A percentile compares a stretch with the other conserved stretches of the same genome.
phyloP scores from a whole-genome alignment of 2,797 vertebrate species.

The Anguilla megastoma region DNA sequence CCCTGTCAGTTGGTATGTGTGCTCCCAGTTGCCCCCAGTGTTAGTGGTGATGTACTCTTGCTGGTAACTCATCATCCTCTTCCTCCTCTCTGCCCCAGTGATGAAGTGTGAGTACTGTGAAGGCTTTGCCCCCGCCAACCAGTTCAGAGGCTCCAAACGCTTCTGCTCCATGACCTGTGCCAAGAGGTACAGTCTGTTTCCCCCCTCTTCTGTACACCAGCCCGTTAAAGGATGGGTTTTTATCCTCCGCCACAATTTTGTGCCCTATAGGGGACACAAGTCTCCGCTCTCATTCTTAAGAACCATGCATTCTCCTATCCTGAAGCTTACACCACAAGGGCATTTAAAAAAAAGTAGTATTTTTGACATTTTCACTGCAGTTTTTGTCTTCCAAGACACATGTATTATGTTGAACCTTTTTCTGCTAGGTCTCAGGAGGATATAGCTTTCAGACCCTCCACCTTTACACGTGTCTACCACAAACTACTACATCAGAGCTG shows the following conservation, averaged over 20 bases:
- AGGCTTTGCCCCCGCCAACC: constrained; percentile 87
- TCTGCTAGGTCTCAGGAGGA: neutral
- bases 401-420: no score
- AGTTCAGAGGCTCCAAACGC: constrained; percentile 93
- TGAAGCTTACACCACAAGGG: neutral
- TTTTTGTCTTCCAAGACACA: neutral
- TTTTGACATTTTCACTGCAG: neutral
- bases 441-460: neutral
- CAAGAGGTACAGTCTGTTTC: constrained; percentile 81
- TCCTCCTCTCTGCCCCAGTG: constrained; percentile 58
- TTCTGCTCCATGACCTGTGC: constrained; percentile 97
- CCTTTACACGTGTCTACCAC: neutral
- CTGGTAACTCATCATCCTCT: neutral
- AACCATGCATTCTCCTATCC: neutral
- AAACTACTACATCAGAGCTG: neutral
- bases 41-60: neutral
- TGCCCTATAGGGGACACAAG: neutral
- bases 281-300: neutral
- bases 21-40: neutral
- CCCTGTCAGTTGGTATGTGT: neutral
- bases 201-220: constrained; percentile 18
- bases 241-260: constrained; percentile 47
- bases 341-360: neutral
- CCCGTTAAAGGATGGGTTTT: constrained; percentile 43
- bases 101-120: constrained; percentile 95